Base-by-base conservation (phyloP, 2,888 invertebrate genomes). In the Diaperis boleti region DNA sequence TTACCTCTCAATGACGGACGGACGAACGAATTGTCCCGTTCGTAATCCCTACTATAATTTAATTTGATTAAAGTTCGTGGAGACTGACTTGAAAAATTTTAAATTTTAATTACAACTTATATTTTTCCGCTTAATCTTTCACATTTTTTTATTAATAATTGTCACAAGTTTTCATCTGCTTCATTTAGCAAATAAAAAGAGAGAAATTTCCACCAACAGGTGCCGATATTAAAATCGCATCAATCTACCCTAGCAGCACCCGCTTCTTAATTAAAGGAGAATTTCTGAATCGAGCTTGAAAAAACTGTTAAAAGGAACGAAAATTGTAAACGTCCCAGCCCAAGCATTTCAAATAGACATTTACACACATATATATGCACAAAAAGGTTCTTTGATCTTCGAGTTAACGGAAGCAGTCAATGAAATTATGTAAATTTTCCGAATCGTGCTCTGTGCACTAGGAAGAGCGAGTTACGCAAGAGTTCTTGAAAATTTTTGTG, bases 141-240 rank as follows among this genome's bases (percentile, higher is more conserved):
- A 41, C 4, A n/a, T 17, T 42, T 42, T 20, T 10, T 42, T 42
- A 18, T 33, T 33, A 33, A 33, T 33, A 33, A 11, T 33, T 33
- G 33, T 5, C 6, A 11, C 6, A 5, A 11, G 33, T 33, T 5
- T 33, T 10, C 22, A 26, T 44, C 42, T 26, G 10, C 29, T n/a
- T n/a, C 41, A 13, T 15, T 39, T 11, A 54, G 37, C 37, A 22
- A 54, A 54, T 26, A 8, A 18, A 49, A 49, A 49, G 15, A 11
- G 13, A 45, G 26, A 45, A 45, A 52, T 14, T 49, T 39, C 39
- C 22, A 8, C 52, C 52, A 52, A 52, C 52, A 52, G 52, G 52
- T 52, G 39, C 37, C 35, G 39, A 44, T 31, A 52, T 52, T 39
- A 52, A 52, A 52, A 52, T 22, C 52, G 52, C 39, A 52, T 52